Percentiles rank a stretch among this genome's conserved stretches.
These are phyloP conservation scores for Acanthosepion pharaonis DNA, from an alignment of 2,888 invertebrate genomes.

Conservation along the genomic window DNA sequence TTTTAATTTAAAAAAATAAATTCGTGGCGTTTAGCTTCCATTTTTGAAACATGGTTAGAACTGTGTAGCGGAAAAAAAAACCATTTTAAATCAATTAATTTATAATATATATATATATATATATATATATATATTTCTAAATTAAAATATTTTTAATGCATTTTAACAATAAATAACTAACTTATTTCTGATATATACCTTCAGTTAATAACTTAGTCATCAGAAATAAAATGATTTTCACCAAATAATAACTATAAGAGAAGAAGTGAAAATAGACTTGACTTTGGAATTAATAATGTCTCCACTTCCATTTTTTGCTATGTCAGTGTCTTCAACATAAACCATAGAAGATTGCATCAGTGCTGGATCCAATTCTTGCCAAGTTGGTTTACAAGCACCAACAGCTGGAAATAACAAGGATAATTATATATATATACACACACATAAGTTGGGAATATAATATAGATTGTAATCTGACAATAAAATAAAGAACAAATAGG, in stretches of 20 bases:
- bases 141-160: not conserved
- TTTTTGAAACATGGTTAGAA: no score
- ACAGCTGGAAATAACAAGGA: slow-evolving; percentile 76
- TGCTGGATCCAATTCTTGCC: slow-evolving; percentile 78
- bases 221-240: not conserved
- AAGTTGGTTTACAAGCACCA: slow-evolving; percentile 77
- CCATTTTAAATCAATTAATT: no score
- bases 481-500: no score
- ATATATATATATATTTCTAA: not conserved
- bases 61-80: no score
- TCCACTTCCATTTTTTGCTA: slow-evolving; percentile 77
- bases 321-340: slow-evolving; percentile 78
- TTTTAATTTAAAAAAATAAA: no score
- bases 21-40: no score
- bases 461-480: no score
- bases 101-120: not conserved
- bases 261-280: not conserved
- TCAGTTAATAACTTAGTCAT: no score
- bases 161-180: not conserved
- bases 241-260: slow-evolving; percentile 47
- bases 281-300: slow-evolving; percentile 77
- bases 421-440: not conserved
- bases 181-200: no score
- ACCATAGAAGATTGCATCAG: slow-evolving; percentile 77
- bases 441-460: no score